Base-by-base conservation (phyloP, 1,140 invertebrate genomes). In the Bathynomus jamesi region DNA sequence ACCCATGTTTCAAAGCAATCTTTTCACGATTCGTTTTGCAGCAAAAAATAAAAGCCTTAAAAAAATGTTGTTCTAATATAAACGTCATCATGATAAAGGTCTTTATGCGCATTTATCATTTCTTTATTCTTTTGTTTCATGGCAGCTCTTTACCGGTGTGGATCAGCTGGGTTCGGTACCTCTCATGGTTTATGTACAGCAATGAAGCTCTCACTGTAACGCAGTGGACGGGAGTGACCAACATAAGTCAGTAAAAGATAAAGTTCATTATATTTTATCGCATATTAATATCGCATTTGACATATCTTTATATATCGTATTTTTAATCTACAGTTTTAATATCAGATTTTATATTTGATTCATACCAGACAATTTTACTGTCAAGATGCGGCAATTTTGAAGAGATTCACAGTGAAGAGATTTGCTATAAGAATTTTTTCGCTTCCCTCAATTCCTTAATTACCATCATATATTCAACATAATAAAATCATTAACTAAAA, bases 161-260 rank as follows among this genome's bases (percentile, higher is more conserved):
- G 61, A 71, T 78, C 28, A 64, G 73, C 11, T 78, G 76, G 76
- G 72, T 76, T 40, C 71, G 67, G 28, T 73, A 75, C 62, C 67
- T 78, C 3, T 78, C 76, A 0, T 78, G 76, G 76, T 78, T 78
- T 61, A 78, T 78, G 76, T 78, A 78, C 73, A 74, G 71, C 60
- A 78, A 78, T 28, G 76, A 78, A 31, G 76, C 76, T 31, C 72
- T 78, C 3, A 75, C 76, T 29, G 65, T 78, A 30, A 75, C 72
- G 17, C 76, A 78, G 73, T 78, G 76, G 76, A 27, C 63, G 4
- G 76, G 69, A 13, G 63, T 78, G n/a, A 71, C 65, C 21, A 75
- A 75, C 46, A 78, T 78, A 7, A 70, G 76, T 78, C 30, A 70
- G 76, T 71, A 64, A 8, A 29, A 13, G 60, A 30, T 66, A 27